Conservation (phyloP, 2,113 vertebrate genomes). For the Pachycephala philippinensis region DNA sequence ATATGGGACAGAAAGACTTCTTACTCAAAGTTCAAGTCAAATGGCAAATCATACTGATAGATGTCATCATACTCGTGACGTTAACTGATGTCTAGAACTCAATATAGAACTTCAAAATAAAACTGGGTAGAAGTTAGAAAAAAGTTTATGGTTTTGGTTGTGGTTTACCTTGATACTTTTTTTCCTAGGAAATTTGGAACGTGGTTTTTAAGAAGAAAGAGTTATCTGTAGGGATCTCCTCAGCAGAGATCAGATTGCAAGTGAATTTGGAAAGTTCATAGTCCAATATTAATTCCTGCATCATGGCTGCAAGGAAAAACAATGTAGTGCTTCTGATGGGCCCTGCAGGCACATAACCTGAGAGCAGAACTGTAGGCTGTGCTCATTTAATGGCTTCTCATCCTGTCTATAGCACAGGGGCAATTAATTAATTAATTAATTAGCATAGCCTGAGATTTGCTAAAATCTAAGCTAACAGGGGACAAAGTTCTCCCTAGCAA, state of each 20-base stretch:
- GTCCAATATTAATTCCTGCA: neutral
- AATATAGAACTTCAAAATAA: neutral
- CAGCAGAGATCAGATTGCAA: neutral
- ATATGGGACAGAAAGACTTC: neutral
- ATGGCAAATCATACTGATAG: neutral
- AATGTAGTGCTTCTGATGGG: neutral
- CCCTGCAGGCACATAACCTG: neutral
- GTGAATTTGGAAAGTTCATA: neutral
- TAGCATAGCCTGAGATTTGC: neutral
- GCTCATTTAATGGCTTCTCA: neutral
- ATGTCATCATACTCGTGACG: accelerated
- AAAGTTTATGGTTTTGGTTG: neutral
- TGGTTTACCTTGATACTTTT: neutral
- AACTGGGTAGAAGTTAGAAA: neutral
- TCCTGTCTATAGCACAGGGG: neutral
- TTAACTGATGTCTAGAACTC: neutral
- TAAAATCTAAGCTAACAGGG: neutral
- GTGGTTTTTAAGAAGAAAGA: neutral
- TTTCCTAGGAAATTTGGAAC: neutral
- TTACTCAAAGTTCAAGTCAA: neutral
- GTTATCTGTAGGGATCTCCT: neutral
- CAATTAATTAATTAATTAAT: neutral
- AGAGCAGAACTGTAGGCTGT: neutral
- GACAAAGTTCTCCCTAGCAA: neutral
- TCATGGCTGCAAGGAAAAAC: neutral